These are phyloP conservation scores for Brachyhypopomus occidentalis DNA, from an alignment of 2,113 vertebrate genomes.

Conservation along the genomic window DNA sequence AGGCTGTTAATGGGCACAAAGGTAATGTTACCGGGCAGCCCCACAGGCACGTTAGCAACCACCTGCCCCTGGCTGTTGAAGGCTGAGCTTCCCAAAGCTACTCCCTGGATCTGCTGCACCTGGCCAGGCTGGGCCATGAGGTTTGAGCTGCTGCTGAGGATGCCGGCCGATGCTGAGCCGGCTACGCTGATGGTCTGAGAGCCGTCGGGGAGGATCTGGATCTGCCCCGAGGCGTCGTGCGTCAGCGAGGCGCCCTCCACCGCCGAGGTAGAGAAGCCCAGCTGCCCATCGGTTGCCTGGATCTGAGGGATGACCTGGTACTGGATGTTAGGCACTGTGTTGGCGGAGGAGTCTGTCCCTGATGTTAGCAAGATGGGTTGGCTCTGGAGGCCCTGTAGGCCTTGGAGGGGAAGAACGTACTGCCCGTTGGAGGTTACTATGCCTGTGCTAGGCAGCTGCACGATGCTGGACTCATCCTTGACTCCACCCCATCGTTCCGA, in stretches of 20 bases:
- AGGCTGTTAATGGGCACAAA: constrained; percentile 99
- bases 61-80: constrained; percentile 96
- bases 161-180: constrained; percentile 83
- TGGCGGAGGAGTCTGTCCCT: constrained; percentile 89
- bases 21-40: constrained; percentile 96
- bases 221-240: constrained; percentile 91
- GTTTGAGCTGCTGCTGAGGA: constrained; percentile 85
- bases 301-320: constrained; percentile 99
- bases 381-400: constrained; percentile 95
- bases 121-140: constrained; percentile 94
- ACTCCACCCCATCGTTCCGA: constrained; percentile 94
- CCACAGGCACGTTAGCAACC: constrained; percentile 95
- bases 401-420: constrained; percentile 97
- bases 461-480: constrained; percentile 94
- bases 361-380: constrained; percentile 96
- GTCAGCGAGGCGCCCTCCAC: constrained; percentile 87
- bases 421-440: constrained; percentile 94
- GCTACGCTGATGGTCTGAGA: constrained; percentile 89
- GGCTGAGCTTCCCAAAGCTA: constrained; percentile 89
- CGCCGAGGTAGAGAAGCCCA: constrained; percentile 90
- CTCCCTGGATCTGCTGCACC: constrained; percentile 92
- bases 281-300: constrained; percentile 93
- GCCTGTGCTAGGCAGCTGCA: constrained; percentile 91
- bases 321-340: constrained; percentile 96
- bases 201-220: constrained; percentile 94